phyloP scores from a whole-genome alignment of 1,140 invertebrate species.

The Popillia japonica region DNA sequence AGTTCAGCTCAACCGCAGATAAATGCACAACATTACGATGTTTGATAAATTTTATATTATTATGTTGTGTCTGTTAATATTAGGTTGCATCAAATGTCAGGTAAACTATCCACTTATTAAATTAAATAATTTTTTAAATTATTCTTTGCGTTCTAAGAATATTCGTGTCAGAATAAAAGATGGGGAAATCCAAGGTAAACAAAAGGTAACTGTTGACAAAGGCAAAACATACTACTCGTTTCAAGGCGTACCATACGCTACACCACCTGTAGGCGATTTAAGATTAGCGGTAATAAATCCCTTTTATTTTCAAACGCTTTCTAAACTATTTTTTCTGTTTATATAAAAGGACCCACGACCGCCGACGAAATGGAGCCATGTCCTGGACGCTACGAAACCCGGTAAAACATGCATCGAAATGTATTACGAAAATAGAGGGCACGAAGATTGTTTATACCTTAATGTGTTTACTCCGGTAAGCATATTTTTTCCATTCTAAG shows the following conservation, averaged over 20 bases:
- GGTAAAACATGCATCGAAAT: conserved; percentile 58
- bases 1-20: no score
- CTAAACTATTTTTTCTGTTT: conserved; percentile 26
- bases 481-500: not conserved
- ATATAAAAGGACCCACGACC: conserved; percentile 42
- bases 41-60: no score
- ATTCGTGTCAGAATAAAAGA: not conserved
- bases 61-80: no score
- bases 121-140: not conserved
- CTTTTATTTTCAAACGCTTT: no score
- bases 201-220: not conserved
- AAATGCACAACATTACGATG: no score
- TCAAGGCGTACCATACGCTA: conserved; percentile 57
- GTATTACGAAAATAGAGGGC: conserved; percentile 25
- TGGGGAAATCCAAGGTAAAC: conserved; percentile 1
- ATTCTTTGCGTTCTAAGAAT: not conserved
- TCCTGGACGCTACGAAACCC: conserved; percentile 46
- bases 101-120: no score
- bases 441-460: conserved; percentile 62
- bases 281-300: conserved; percentile 52
- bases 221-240: not conserved
- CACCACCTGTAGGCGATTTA: conserved; percentile 54
- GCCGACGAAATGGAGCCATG: conserved; percentile 42
- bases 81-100: no score
- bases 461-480: conserved; percentile 60